Conservation (phyloP, 2,113 vertebrate species). For the Oriolus oriolus region DNA sequence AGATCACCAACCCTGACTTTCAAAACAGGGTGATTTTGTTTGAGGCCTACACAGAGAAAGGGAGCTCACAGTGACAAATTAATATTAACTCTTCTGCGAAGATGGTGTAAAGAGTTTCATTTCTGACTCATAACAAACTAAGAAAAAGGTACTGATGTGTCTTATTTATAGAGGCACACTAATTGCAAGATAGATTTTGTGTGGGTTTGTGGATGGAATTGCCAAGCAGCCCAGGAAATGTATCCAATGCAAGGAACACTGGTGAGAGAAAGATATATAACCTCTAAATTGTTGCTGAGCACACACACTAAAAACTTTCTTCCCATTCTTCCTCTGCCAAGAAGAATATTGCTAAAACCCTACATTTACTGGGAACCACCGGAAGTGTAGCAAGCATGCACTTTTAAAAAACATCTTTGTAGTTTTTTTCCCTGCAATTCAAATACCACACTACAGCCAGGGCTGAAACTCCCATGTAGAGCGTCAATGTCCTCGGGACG, state of each 20-base stretch:
- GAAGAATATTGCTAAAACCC: neutral
- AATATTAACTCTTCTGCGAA: neutral
- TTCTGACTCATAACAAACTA: neutral
- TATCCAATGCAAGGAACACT: neutral
- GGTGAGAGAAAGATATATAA: neutral
- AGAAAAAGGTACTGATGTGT: neutral
- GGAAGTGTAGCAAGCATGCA: neutral
- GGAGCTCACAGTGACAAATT: neutral
- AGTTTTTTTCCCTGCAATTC: neutral
- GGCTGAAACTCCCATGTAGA: neutral
- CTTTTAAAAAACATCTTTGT: neutral
- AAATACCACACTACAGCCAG: neutral
- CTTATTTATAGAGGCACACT: neutral
- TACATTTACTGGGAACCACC: neutral
- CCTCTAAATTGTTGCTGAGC: neutral
- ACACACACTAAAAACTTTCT: neutral
- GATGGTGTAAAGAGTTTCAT: neutral
- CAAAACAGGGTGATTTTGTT: neutral
- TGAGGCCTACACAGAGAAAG: neutral
- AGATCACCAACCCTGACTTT: neutral
- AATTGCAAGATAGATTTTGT: neutral
- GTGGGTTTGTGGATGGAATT: neutral
- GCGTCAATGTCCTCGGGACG: neutral
- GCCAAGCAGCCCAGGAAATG: neutral
- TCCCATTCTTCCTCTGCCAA: neutral